phyloP scores from a whole-genome alignment of 2,888 invertebrate species.

The Hydraecia micacea region DNA sequence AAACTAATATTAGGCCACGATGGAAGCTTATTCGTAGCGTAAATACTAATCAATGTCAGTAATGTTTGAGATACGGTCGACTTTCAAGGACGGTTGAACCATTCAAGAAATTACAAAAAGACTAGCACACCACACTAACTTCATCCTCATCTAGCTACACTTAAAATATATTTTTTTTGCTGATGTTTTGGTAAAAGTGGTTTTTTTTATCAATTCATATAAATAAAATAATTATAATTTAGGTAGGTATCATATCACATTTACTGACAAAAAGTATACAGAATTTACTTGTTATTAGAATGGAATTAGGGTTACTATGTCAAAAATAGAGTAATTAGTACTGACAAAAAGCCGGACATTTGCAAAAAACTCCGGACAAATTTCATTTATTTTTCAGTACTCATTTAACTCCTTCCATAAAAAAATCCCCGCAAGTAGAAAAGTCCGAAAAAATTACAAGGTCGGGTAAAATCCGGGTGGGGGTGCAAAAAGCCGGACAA shows the following conservation, averaged over 20 bases:
- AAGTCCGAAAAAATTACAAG: background rate
- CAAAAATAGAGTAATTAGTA: too few relatives aligned
- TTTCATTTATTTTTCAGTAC: too few relatives aligned
- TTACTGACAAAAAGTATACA: background rate
- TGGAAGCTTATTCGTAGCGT: background rate
- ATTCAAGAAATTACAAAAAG: background rate
- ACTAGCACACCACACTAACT: background rate
- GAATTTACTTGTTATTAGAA: background rate
- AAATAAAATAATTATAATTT: background rate
- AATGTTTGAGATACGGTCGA: too few relatives aligned
- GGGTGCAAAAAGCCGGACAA: too few relatives aligned
- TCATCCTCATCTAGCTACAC: too few relatives aligned
- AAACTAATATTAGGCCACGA: background rate
- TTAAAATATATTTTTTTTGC: too few relatives aligned
- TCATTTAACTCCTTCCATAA: too few relatives aligned
- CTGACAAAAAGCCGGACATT: too few relatives aligned
- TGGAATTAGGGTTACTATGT: background rate
- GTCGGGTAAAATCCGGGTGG: too few relatives aligned
- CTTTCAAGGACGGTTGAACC: background rate
- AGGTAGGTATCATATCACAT: background rate
- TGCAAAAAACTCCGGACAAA: too few relatives aligned
- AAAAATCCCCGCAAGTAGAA: too few relatives aligned
- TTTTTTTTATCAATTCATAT: background rate
- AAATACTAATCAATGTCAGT: background rate
- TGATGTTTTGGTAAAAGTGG: too few relatives aligned